phyloP scores from a whole-genome alignment of 2,113 vertebrate species.

The Zosterops borbonicus region DNA sequence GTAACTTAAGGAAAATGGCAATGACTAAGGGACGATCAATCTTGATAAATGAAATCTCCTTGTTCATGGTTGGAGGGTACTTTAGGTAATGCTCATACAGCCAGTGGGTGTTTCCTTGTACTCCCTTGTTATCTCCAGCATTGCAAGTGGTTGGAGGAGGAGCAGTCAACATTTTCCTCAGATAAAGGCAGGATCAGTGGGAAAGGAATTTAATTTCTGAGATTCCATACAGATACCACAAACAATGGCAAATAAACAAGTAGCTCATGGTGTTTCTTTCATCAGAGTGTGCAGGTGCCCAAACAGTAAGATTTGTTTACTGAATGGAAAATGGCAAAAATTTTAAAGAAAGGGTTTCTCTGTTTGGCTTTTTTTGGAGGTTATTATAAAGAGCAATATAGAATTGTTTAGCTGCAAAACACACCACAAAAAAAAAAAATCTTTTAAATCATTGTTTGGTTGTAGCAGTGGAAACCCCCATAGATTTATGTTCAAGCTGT shows the following conservation, averaged over 20 bases:
- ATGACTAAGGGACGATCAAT: not conserved
- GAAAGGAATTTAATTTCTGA: slow-evolving; percentile 64
- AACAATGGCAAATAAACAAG: slow-evolving; percentile 57
- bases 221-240: slow-evolving; percentile 53
- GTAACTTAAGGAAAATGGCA: not conserved
- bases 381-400: not conserved
- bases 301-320: slow-evolving; percentile 22
- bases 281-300: slow-evolving; percentile 55
- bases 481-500: not conserved
- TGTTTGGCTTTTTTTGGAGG: not conserved
- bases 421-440: not conserved
- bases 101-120: not conserved
- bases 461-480: not conserved
- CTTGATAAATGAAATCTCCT: not conserved
- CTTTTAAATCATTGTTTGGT: not conserved
- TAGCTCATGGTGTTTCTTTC: slow-evolving; percentile 9
- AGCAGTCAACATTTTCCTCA: slow-evolving; percentile 28
- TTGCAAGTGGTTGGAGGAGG: not conserved
- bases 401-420: not conserved
- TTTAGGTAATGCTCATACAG: not conserved
- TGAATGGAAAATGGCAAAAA: not conserved
- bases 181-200: slow-evolving; percentile 51
- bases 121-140: not conserved
- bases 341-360: not conserved
- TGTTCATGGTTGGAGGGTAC: not conserved